Base-by-base conservation (phyloP, 2,888 invertebrate genomes). In the Kuschelorhynchus macadamiae region DNA sequence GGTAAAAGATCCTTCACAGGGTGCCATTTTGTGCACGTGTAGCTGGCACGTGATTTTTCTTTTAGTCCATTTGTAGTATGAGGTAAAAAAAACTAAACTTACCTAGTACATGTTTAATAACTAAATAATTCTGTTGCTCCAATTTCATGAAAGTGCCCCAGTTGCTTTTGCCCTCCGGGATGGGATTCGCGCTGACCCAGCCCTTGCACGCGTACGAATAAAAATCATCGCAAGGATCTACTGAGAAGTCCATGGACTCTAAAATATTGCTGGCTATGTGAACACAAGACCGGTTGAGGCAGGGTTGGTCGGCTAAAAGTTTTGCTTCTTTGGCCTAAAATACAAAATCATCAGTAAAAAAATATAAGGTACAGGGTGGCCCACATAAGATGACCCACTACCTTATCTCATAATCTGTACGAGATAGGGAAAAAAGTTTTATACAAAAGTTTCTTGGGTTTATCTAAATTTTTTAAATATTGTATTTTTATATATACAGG, bases 61-160 rank as follows among this genome's bases (percentile, higher is more conserved):
- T n/a, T n/a, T n/a, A n/a, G n/a, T n/a, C n/a, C n/a, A n/a, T n/a
- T n/a, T n/a, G n/a, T n/a, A n/a, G n/a, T n/a, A n/a, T n/a, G n/a
- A n/a, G n/a, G 30, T 30, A 30, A 30, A 30, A 30, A 30, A 30
- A 30, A 30, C 9, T 7, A 30, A 30, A 30, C 4, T 36, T 84
- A 95, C 95, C 96, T 73, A 98, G 85, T 47, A 93, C 93, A 82
- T 93, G 94, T 83, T 94, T 93, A 76, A 98, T 91, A 20, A 94
- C 91, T 52, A 96, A 85, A 82, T 97, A 96, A 83, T 97, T 98
- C 81, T 95, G 92, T 80, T 96, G 91, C 81, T 95, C 95, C 47
- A 98, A 87, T 82, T 96, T 96, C 71, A 92, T 93, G 81, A 98
- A 97, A 14, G 95, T 96, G n/a, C 96, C 96, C 97, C 97, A 98